Evolutionary conservation across 1,140 invertebrate genomes (phyloP), one percentile per base, ranked within the genome.

Genomic region (Globodera rostochiensis): DNA sequence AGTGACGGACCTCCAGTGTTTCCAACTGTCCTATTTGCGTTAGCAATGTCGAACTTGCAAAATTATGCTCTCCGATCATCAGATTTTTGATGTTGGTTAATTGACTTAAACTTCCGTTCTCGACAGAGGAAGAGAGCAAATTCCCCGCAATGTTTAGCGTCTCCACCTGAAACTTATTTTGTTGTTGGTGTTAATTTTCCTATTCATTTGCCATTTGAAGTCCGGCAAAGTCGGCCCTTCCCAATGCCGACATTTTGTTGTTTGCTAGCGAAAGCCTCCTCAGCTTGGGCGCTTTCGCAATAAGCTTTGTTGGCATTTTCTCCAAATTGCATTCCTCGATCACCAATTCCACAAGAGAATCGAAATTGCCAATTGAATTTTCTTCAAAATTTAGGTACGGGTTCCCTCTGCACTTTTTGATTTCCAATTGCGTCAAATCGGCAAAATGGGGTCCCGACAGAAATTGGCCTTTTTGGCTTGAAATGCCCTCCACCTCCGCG

Each of bases 11-110:
- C 85, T 81, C 80, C 49, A 84, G 73, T 6, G 15, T 82, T 49
- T 21, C 11, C 21, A 86, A 46, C 57, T 76, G 50, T 5, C 60
- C 74, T 49, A 87, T 81, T 76, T 87, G 85, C 50, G 7, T 66
- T 7, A 88, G 60, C 3, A 87, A 7, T 67, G 79, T 71, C 11
- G 46, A 67, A 66, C 83, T 88, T n/a, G 85, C 85, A 73, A 80
- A 86, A 74, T 87, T 87, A 71, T 87, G 86, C 21, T 87, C 87
- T 21, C 86, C 86, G 47, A 87, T 85, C 15, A 77, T n/a, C 15
- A 87, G 53, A 7, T 77, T 87, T 71, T 83, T 71, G n/a, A 87
- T 69, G 8, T 36, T 45, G 60, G 47, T 53, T 45, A 87, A 69
- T 78, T 84, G 75, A 19, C 69, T 80, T 50, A 87, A 76, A 5